Conservation (phyloP, 2,113 vertebrate genomes). For the Corydoras sp. region DNA sequence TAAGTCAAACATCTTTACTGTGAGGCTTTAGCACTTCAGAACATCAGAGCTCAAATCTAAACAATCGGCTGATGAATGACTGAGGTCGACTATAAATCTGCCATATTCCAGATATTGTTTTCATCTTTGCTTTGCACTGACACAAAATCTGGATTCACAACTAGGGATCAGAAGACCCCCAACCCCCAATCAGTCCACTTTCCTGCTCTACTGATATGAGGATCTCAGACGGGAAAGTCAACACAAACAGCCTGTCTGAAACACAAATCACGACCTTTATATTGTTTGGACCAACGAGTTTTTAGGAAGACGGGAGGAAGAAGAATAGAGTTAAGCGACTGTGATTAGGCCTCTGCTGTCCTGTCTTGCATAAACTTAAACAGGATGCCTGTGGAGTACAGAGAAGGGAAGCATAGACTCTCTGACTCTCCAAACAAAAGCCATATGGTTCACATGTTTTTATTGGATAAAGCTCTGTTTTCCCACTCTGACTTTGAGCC, state of each 20-base stretch:
- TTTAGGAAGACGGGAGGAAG: background rate
- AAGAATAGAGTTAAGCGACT: background rate
- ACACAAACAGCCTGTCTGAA: conserved; percentile 30
- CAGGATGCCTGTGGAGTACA: conserved; percentile 22
- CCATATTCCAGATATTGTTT: no score
- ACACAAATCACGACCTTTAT: conserved; percentile 1
- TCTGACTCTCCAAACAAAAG: conserved; percentile 28
- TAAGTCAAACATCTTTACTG: conserved; percentile 34
- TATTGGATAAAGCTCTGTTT: conserved; percentile 17
- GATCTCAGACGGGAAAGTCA: background rate
- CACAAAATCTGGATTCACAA: background rate
- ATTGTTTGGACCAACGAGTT: conserved; percentile 1
- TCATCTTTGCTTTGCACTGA: background rate
- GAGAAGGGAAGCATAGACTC: conserved; percentile 14
- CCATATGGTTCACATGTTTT: conserved; percentile 27
- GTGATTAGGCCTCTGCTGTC: conserved; percentile 12
- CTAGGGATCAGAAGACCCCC: conserved; percentile 15
- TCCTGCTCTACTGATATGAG: conserved; percentile 7
- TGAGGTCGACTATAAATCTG: conserved; percentile 13
- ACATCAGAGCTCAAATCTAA: conserved; percentile 1
- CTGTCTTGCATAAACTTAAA: conserved; percentile 8
- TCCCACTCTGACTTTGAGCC: conserved; percentile 6
- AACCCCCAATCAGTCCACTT: background rate
- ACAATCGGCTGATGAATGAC: background rate
- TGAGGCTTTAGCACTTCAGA: conserved; percentile 25